phyloP scores from a whole-genome alignment of 2,113 vertebrate genomes.

The Xiphophorus couchianus region DNA sequence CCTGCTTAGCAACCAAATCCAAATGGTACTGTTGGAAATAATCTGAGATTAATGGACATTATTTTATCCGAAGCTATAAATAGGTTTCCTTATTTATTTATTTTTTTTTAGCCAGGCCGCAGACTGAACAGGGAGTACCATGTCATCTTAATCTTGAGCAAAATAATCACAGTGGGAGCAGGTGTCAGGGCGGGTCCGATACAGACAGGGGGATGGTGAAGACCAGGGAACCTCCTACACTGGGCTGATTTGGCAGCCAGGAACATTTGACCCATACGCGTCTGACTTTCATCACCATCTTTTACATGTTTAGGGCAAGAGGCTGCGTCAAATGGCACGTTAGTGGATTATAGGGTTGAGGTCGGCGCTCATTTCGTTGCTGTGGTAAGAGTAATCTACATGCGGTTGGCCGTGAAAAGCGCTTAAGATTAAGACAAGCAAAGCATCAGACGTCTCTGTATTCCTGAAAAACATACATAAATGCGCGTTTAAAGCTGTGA shows the following conservation, averaged over 20 bases:
- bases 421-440: not conserved
- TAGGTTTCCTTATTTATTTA: not conserved
- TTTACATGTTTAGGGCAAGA: slow-evolving; percentile 30
- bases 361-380: slow-evolving; percentile 16
- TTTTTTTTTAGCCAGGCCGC: slow-evolving; percentile 2
- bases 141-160: slow-evolving; percentile 59
- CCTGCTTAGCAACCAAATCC: slow-evolving; percentile 52
- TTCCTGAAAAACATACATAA: slow-evolving; percentile 40
- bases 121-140: slow-evolving; percentile 22
- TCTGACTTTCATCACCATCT: slow-evolving; percentile 43
- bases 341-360: slow-evolving; percentile 31
- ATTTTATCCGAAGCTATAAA: slow-evolving; percentile 5
- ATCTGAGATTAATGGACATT: slow-evolving; percentile 22
- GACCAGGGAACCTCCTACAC: slow-evolving; percentile 3
- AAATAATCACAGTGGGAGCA: slow-evolving; percentile 62
- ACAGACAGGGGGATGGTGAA: slow-evolving; percentile 28
- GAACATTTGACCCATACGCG: slow-evolving; percentile 56
- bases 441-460: slow-evolving; percentile 4
- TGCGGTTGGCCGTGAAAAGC: not conserved
- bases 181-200: slow-evolving; percentile 63
- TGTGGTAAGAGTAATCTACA: slow-evolving; percentile 19
- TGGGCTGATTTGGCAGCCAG: slow-evolving; percentile 22
- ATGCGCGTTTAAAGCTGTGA: slow-evolving; percentile 41
- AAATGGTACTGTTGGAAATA: slow-evolving; percentile 33
- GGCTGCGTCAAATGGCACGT: slow-evolving; percentile 25